A percentile compares a stretch with the other conserved stretches of the same genome.
phyloP scores from a whole-genome alignment of 2,797 vertebrate species.

The Ibycter americanus region DNA sequence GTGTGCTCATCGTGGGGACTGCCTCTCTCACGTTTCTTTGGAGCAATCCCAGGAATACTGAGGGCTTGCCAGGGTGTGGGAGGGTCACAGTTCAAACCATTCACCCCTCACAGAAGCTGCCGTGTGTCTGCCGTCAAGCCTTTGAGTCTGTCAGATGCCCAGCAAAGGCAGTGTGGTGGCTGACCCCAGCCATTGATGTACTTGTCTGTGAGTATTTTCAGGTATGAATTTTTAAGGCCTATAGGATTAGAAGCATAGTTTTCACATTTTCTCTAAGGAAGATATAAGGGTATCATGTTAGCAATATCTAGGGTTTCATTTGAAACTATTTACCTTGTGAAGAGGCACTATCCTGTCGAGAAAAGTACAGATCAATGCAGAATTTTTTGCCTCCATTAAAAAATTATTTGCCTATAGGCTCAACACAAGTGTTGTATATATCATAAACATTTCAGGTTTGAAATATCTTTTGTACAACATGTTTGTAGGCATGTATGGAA shows the following conservation, averaged over 20 bases:
- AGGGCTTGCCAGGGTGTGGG: not conserved
- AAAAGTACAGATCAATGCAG: not conserved
- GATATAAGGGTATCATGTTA: not conserved
- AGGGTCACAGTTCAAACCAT: not conserved
- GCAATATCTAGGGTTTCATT: not conserved
- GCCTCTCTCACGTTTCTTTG: rapidly evolving
- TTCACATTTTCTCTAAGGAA: not conserved
- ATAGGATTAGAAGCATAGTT: not conserved
- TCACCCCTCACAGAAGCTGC: not conserved
- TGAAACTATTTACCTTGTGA: not conserved
- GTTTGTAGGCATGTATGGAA: not conserved
- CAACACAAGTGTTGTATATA: not conserved
- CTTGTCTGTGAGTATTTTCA: not conserved
- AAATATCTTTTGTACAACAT: not conserved
- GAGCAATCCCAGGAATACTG: not conserved
- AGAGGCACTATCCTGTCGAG: not conserved
- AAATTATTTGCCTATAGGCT: not conserved
- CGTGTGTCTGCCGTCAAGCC: not conserved
- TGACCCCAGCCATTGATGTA: rapidly evolving
- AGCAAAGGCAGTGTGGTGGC: rapidly evolving
- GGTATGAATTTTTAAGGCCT: not conserved
- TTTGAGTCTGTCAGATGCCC: not conserved
- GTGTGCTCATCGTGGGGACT: not conserved
- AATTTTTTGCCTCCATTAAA: not conserved
- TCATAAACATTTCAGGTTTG: not conserved